Base-by-base conservation (phyloP, 2,888 invertebrate species). In the Aelia acuminata region DNA sequence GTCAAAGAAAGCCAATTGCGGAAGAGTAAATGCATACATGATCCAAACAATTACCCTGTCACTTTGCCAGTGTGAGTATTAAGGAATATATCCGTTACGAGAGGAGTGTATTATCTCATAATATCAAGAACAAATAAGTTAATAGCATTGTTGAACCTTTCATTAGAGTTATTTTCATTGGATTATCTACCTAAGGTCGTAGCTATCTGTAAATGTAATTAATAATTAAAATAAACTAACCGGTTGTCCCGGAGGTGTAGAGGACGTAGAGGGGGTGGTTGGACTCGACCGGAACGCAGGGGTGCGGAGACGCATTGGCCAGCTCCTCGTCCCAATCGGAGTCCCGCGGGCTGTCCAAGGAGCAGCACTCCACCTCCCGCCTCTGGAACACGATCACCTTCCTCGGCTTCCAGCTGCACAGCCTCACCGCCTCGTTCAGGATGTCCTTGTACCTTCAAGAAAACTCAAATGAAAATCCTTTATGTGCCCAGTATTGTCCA, bases 211-310 rank as follows among this genome's bases (percentile, higher is more conserved):
- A 4, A 18, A 10, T n/a, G n/a, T n/a, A n/a, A 13, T 70, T 35
- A 35, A 8, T 53, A 53, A 53, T 53, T 22, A 26, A 26, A 13
- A 57, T 13, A 35, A 26, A 50, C 8, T n/a, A 92, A 94, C 95
- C 95, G 89, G 96, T 96, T n/a, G 96, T 96, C 90, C 97, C 97
- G 4, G 98, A 98, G 0, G 98, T 98, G 92, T 98, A 98, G 8
- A 98, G 93, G 89, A 98, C 96, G 91, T 98, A 98, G 18, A 98
- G 92, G 0, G 98, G 97, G 91, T 98, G 96, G 91, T 97, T 97
- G 1, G 98, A 96, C 91, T 97, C 96, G 0, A 98, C 95, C 0
- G 98, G 94, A 0, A 97, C 96, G 92, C 98, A 98, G 1, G 96
- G 95, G 87, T 95, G 95, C 0, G 96, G 95, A 7, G 94, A 94